Evolutionary conservation across 2,113 vertebrate genomes (phyloP), one percentile per base, ranked within the genome.

Genomic region (Solea solea): DNA sequence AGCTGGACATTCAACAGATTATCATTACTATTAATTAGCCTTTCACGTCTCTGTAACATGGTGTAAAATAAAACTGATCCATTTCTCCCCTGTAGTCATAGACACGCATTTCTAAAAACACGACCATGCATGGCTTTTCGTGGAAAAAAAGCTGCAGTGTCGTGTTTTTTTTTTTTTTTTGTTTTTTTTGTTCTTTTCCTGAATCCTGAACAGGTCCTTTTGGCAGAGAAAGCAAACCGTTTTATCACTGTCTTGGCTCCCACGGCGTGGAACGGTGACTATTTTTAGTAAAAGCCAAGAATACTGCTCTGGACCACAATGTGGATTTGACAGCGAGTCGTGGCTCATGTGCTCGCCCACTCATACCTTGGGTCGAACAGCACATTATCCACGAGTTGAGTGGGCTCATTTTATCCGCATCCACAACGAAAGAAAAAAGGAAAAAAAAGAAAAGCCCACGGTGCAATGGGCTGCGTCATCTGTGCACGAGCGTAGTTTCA

Each of bases 281-380:
- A 88, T 91, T 85, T 89, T 88, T 86, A 85, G 83, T 52, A 62
- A 53, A 86, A 85, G 68, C 76, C 70, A 72, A 81, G 72, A 89
- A 86, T 85, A 76, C 81, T 81, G 78, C 77, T 78, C 76, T 66
- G 52, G 72, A 48, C 76, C 80, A 86, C 84, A 66, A 85, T 88
- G 69, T 78, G 76, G 75, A 83, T 82, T 69, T 83, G 83, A 89
- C 88, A 86, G 69, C 85, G 83, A 85, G 74, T 85, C 86, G 82
- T 84, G 72, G 55, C 69, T 82, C 74, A 34, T 21, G 76, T 45
- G 71, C 50, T 87, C 71, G 71, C 80, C 83, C 87, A 88, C 86
- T 78, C 78, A 21, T 79, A 81, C 74, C 80, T 84, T 72, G 39
- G 61, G 39, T 55, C 77, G 69, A 79, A 74, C 61, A 56, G 45